Base-by-base conservation (phyloP, 1,140 invertebrate genomes). In the Drosophila sp. region DNA sequence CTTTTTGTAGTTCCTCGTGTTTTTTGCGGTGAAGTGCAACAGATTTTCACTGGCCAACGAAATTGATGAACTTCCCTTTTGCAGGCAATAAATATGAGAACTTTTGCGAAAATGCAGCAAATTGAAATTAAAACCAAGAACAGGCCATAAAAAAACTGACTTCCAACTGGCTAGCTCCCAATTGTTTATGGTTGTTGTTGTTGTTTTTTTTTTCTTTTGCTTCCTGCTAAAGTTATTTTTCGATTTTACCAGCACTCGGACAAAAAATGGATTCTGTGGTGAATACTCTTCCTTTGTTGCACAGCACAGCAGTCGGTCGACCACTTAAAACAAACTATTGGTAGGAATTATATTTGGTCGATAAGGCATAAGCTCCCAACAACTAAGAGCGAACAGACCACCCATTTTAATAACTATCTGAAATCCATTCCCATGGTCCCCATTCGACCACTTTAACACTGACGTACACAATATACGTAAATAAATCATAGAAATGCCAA, bases 1-100 rank as follows among this genome's bases (percentile, higher is more conserved):
- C 56, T 4, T 58, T 33, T 35, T 23, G 17, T 17, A 58, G 56
- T 35, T 17, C 1, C 23, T 35, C 7, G 17, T 35, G 32, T 25
- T 58, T 32, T 33, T 35, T 82, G 79, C 76, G 79, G 79, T 82
- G 76, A 79, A 72, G 70, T 72, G 83, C 74, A 82, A 87, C 79
- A 86, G 79, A 87, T 87, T 87, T 86, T 56, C 76, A 57, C 69
- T 64, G 68, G 27, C 68, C 71, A 58, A 70, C 23, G 56, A 72
- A 81, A 79, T 77, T 72, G 75, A 86, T 81, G 74, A 60, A 60
- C 55, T 38, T 66, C 50, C 47, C 56, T 58, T 58, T 58, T 58
- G 56, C 67, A 67, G 40, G 23, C 25, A 50, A 63, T 40, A 60
- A 23, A 35, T 60, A 38, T 62, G 62, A 66, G 65, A 66, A 66